Base-by-base conservation (phyloP, 2,888 invertebrate genomes). In the Agonopterix subpropinquella region DNA sequence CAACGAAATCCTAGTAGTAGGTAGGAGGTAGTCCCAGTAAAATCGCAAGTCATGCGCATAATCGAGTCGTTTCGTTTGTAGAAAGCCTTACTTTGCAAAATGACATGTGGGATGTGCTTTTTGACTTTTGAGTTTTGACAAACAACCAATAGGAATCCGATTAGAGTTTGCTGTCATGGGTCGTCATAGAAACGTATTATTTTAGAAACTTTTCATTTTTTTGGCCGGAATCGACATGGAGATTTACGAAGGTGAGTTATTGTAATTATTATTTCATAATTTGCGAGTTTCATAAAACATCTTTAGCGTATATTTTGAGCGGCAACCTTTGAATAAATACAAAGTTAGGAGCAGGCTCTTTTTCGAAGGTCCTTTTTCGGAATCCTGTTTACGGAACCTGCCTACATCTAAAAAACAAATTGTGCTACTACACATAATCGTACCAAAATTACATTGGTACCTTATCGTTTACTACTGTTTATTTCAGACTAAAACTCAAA, bases 181-280 rank as follows among this genome's bases (percentile, higher is more conserved):
- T 88, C 79, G 88, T 81, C 87, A 88, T 88, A 88, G 88, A 87
- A 88, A 88, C 88, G 82, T 67, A 64, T 68, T 74, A 73, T 69
- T 80, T 82, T 82, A 80, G 66, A 67, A 79, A 80, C 76, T 81
- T 84, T 78, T 81, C 61, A 76, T 76, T 79, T 80, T 67, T 83
- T 80, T 77, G 77, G 76, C 73, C 74, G 77, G 80, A 70, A 72
- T 72, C 70, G 87, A 82, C 76, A 88, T 88, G 88, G 88, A 88
- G 67, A 77, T 76, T 70, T 73, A 70, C 63, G 86, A 81, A 73
- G 85, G 88, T 88, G 64, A 83, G 85, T 72, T 60, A 61, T 58
- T 52, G 47, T 46, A 57, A 61, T 50, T 51, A 52, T 48, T 52
- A 54, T 54, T 56, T 53, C 28, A 57, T 47, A 55, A 54, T 62